phyloP scores from a whole-genome alignment of 37 sponge, comb jelly and placozoan species.

The Chondrilla cf. caribensis region DNA sequence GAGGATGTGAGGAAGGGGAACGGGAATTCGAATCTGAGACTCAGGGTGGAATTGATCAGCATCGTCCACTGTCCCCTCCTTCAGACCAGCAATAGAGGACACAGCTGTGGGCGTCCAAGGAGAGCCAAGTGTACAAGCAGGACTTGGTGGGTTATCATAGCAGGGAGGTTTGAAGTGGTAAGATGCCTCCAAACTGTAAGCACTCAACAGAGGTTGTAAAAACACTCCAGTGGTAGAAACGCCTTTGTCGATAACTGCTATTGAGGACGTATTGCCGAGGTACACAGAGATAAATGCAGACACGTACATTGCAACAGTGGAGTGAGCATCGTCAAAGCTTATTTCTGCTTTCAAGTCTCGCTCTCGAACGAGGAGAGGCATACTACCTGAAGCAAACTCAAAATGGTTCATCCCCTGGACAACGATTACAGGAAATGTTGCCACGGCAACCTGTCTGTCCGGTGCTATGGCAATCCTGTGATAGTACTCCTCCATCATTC shows the following conservation, averaged over 20 bases:
- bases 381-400: constrained; percentile 17
- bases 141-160: constrained; percentile 21
- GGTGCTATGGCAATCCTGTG: neutral
- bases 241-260: neutral
- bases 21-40: constrained; percentile 22
- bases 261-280: neutral
- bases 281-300: constrained; percentile 8
- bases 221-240: constrained; percentile 27
- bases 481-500: constrained; percentile 35
- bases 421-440: constrained; percentile 14
- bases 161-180: constrained; percentile 47
- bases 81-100: constrained; percentile 2
- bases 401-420: constrained; percentile 23
- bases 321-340: constrained; percentile 20
- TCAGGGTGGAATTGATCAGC: constrained; percentile 37
- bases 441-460: neutral
- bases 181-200: constrained; percentile 27
- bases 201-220: constrained; percentile 24
- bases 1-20: constrained; percentile 29
- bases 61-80: neutral
- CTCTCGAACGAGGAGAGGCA: neutral
- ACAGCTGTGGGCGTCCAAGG: constrained; percentile 18
- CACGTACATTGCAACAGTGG: neutral
- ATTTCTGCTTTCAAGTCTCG: constrained; percentile 29
- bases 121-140: constrained; percentile 16